Base-by-base conservation (phyloP, 2,113 vertebrate species). In the Myrmecophaga tridactyla region DNA sequence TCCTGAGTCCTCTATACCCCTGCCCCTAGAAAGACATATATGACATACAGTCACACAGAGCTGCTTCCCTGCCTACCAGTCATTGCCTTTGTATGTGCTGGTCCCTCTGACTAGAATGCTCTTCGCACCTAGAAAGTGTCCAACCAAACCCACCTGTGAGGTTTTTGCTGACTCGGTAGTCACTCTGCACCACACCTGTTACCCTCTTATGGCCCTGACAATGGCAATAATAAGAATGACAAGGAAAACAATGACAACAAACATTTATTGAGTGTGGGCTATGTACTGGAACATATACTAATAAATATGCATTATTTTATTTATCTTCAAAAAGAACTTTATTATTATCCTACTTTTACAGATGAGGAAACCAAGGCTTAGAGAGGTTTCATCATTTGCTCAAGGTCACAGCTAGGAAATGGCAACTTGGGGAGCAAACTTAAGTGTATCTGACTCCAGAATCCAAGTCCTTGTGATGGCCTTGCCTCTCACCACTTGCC, bases 1-100 rank as follows among this genome's bases (percentile, higher is more conserved):
- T n/a, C 25, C 31, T 0, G 9, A 51, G 34, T 21, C 41, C 27
- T 6, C 0, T 0, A 20, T 3, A 1, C 2, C 10, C 4, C 4
- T 25, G 34, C 6, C 43, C 34, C 27, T 41, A 69, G 76, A 34
- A 1, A 4, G 58, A 53, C 0, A 3, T 3, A 8, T 17, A 14
- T 53, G 73, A 9, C 10, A 6, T 4, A n/a, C 4, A 69, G 43
- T 8, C 3, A 3, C 56, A 39, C 12, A 69, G 77, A 63, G 53
- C 6, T 11, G 18, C 14, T 9, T 51, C 25, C 25, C 23, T 10
- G 0, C 51, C 31, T n/a, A 29, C 4, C 5, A 25, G 17, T 58
- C 60, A 36, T 18, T 1, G 39, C 58, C 81, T 90, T 29, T 17
- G n/a, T 43, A 58, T 2, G 13, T 21, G 7, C 78, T 65, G 7